Evolutionary conservation across 2,113 vertebrate genomes (phyloP), one percentile per base, ranked within the genome.

Genomic region (Otolemur garnettii): DNA sequence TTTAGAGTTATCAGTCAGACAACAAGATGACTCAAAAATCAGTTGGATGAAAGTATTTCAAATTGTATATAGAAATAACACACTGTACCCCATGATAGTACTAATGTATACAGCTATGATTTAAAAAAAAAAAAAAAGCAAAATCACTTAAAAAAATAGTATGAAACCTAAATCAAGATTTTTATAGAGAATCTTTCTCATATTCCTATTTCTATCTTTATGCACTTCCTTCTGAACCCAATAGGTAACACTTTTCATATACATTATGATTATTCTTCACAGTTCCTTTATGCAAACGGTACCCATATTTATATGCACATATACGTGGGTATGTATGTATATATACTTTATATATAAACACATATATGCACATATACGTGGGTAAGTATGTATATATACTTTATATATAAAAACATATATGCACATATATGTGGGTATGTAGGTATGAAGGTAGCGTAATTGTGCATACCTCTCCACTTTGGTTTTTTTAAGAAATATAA

Each of bases 111-210:
- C 38, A 38, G 38, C 38, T 38, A 38, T 38, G 38, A 38, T 38
- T 38, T 38, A n/a, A n/a, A n/a, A n/a, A n/a, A n/a, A n/a, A n/a
- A 38, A 38, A 38, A 38, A 38, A 38, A 38, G 38, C 38, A 38
- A 38, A 38, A 38, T 38, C 38, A 38, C 4, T 38, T 38, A 38
- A 38, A 38, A 38, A 38, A 87, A 82, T 4, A 94, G 79, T 77
- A 93, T 75, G 22, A 81, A 92, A 71, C n/a, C 4, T 42, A 93
- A 78, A 50, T 69, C 55, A 94, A 72, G 83, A 35, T 14, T 60
- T 78, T 80, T 69, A 80, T 19, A 84, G 55, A 92, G 42, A 93
- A n/a, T n/a, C 5, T 77, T 93, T 78, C 22, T 84, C 33, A 75
- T 4, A 55, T 19, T 96, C 28, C 42, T 38, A 59, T 88, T 93